Base-by-base conservation (phyloP, 1,140 invertebrate species). In the Conus ventricosus region DNA sequence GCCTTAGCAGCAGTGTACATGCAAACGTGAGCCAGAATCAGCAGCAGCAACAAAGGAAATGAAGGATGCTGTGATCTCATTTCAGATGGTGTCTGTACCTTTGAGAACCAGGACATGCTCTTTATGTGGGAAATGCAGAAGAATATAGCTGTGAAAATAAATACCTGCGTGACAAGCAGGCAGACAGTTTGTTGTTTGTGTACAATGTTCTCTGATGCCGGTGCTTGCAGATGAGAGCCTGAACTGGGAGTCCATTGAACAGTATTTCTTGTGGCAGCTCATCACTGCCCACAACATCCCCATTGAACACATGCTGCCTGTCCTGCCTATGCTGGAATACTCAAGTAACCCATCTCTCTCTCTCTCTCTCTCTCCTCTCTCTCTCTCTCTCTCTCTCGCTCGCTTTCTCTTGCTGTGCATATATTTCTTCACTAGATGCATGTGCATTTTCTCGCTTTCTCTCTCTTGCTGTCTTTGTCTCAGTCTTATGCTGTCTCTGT, bases 241-340 rank as follows among this genome's bases (percentile, higher is more conserved):
- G 85, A 96, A 97, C 87, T 99, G 98, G 98, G 98, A 99, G 95
- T 99, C 98, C 4, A 98, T 99, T 92, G 99, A 99, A 95, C 99
- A 99, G 94, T 97, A 98, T 93, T 99, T 98, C 94, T 96, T 99
- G 13, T 99, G 99, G 99, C 98, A 99, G 95, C 96, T 99, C 60
- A 96, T 99, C 71, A 97, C 97, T 90, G 98, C 98, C 76, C 98
- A 99, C 93, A 97, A 98, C 94, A 97, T 99, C 93, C 97, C 97
- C 17, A 96, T 99, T 10, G 97, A 99, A 92, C 97, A 97, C 93
- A 97, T 99, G 84, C 96, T 99, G 94, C 98, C 98, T 57, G 96
- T 99, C 91, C 96, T 99, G 91, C 97, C 98, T 6, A 97, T 98
- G 94, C 95, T 99, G 85, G 97, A 99, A 93, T 98, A 97, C 88